Evolutionary conservation across 2,797 vertebrate species (phyloP).

Genomic region (Sebastolobus alascanus): DNA sequence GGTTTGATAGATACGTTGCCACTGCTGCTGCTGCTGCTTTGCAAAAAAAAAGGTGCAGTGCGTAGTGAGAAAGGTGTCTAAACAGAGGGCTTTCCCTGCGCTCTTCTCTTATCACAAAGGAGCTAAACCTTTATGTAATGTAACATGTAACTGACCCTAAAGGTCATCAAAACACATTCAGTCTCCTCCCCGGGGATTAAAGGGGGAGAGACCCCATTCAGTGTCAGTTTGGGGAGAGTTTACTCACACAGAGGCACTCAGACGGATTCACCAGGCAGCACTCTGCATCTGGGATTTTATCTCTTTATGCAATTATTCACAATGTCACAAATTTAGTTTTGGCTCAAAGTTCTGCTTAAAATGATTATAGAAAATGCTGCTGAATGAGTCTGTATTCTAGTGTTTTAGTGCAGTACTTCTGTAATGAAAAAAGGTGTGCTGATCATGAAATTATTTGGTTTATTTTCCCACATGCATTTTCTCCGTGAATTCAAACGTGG

Average conservation of each 20-base stretch:
- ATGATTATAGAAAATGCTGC: slow-evolving; percentile 1
- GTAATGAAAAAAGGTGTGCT: slow-evolving; percentile 16
- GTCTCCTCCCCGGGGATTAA: slow-evolving; percentile 67
- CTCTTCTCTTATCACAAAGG: slow-evolving; percentile 59
- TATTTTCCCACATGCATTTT: slow-evolving; percentile 13
- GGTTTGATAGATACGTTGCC: slow-evolving; percentile 72
- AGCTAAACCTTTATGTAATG: slow-evolving; percentile 77
- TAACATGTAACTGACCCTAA: slow-evolving; percentile 79
- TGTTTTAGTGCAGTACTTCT: not conserved
- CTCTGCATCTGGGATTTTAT: slow-evolving; percentile 26
- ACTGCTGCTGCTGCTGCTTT: slow-evolving; percentile 43
- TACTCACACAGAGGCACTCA: slow-evolving; percentile 28
- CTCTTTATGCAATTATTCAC: slow-evolving; percentile 24
- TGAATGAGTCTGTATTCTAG: slow-evolving; percentile 1
- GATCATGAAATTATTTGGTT: slow-evolving; percentile 33
- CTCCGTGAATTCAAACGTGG: slow-evolving; percentile 29
- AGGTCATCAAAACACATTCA: slow-evolving; percentile 77
- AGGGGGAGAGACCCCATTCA: slow-evolving; percentile 50
- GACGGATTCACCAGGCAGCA: slow-evolving; percentile 28
- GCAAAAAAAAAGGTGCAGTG: slow-evolving; percentile 45
- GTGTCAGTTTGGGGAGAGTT: slow-evolving; percentile 63
- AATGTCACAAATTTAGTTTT: slow-evolving; percentile 30
- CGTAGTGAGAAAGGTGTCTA: slow-evolving; percentile 49
- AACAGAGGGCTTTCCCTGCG: slow-evolving; percentile 58
- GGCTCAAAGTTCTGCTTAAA: slow-evolving; percentile 33